phyloP scores from a whole-genome alignment of 2,113 vertebrate genomes.

The Alligator mississippiensis region DNA sequence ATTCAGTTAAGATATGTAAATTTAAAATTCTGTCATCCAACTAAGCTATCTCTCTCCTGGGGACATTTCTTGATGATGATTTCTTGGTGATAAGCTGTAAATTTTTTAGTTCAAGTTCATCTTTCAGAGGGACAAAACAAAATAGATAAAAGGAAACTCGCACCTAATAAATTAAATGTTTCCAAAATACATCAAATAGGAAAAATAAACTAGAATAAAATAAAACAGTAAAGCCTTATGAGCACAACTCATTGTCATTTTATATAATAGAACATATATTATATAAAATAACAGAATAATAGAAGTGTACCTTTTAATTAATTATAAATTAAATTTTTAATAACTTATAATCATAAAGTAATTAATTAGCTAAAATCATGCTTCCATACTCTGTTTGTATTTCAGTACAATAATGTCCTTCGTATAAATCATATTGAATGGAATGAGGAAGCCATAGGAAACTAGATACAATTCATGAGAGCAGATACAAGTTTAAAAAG shows the following conservation, averaged over 20 bases:
- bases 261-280: too few species aligned
- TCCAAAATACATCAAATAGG: neutral
- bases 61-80: neutral
- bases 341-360: neutral
- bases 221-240: neutral
- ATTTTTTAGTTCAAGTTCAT: neutral
- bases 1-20: neutral
- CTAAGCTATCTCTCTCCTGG: neutral
- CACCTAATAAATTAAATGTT: neutral
- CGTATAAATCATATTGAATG: neutral
- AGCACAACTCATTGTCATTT: neutral
- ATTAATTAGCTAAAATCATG: neutral
- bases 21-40: neutral
- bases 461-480: neutral
- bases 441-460: neutral
- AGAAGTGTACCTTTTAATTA: neutral
- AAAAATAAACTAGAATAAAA: neutral
- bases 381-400: neutral
- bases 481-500: neutral
- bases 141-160: neutral
- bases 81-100: neutral
- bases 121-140: conserved; percentile 16
- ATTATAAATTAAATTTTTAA: neutral
- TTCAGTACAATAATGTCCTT: neutral
- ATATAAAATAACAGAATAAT: too few species aligned